Evolutionary conservation across 2,113 vertebrate genomes (phyloP).

Genomic region (Falcunculus frontatus): DNA sequence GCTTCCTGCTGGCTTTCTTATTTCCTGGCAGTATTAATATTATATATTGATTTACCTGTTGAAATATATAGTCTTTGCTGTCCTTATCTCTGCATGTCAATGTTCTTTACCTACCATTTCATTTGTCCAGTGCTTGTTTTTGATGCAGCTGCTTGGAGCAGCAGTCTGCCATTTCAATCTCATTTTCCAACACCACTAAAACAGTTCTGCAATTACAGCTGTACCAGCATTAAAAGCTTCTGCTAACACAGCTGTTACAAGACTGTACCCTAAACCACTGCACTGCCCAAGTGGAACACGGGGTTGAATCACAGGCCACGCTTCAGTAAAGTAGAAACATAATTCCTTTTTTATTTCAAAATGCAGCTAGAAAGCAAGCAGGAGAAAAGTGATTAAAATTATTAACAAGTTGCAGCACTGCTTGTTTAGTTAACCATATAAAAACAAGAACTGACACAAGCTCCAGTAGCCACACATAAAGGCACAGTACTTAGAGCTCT

Average conservation of each 20-base stretch:
- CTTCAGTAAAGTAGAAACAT: background rate
- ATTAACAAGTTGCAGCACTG: background rate
- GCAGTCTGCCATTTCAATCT: background rate
- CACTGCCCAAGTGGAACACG: background rate
- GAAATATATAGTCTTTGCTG: background rate
- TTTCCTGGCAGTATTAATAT: background rate
- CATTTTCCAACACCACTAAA: background rate
- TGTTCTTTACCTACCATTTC: background rate
- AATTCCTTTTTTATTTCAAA: background rate
- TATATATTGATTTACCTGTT: background rate
- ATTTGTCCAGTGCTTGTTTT: background rate
- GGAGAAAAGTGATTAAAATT: background rate
- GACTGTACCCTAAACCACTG: background rate
- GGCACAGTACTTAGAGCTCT: background rate
- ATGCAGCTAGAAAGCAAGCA: background rate
- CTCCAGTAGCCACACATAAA: background rate
- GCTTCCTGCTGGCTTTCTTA: background rate
- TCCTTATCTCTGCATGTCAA: background rate
- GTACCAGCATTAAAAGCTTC: background rate
- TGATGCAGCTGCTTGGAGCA: background rate
- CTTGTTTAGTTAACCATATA: background rate
- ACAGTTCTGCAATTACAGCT: background rate
- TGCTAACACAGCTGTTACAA: background rate
- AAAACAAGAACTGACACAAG: background rate
- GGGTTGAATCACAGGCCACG: background rate